Evolutionary conservation across 2,797 vertebrate genomes (phyloP).

Genomic region (Pangasius djambal): DNA sequence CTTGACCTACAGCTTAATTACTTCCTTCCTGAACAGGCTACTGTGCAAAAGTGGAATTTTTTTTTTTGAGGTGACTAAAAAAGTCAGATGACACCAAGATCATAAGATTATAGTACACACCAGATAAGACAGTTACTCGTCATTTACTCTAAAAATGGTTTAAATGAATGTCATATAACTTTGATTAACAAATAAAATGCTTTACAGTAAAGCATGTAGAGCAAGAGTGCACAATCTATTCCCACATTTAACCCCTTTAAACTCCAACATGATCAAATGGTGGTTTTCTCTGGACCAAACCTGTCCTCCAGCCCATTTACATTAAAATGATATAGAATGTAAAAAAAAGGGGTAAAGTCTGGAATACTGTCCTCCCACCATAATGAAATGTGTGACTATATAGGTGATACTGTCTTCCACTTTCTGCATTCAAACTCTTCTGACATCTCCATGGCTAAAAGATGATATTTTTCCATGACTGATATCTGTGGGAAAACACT

Average conservation of each 20-base stretch:
- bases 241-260: neutral
- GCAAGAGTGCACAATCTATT: too few species aligned
- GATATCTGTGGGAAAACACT: neutral
- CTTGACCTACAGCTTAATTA: conserved; percentile 33
- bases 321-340: neutral
- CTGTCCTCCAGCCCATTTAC: neutral
- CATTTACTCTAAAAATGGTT: neutral
- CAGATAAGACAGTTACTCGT: neutral
- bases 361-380: too few species aligned
- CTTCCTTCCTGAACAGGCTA: neutral
- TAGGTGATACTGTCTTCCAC: too few species aligned
- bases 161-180: neutral
- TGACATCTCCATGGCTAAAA: neutral
- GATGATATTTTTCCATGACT: neutral
- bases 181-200: neutral
- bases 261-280: neutral
- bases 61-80: neutral
- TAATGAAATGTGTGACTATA: too few species aligned
- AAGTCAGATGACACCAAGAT: neutral
- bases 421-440: neutral
- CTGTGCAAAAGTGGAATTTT: neutral
- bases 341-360: too few species aligned
- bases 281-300: neutral
- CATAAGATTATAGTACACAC: neutral
- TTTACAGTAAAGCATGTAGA: neutral